These are phyloP conservation scores for Labrus mixtus DNA, from an alignment of 2,113 vertebrate genomes.

Conservation along the genomic window DNA sequence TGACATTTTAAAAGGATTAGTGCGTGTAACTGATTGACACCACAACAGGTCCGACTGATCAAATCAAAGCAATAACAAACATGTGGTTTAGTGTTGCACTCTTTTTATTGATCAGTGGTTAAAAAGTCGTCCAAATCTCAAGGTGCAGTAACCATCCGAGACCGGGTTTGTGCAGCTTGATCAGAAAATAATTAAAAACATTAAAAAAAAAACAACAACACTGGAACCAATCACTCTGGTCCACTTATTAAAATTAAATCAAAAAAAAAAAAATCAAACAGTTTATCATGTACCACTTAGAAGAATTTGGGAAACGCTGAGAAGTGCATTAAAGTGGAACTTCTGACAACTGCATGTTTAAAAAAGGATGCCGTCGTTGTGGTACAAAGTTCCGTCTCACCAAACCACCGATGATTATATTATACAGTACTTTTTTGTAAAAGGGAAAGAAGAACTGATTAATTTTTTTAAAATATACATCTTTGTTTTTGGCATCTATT, in stretches of 20 bases:
- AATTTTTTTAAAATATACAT: conserved; percentile 39
- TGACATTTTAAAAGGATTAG: too few relatives aligned
- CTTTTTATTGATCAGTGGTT: conserved; percentile 89
- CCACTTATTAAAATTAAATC: conserved; percentile 67
- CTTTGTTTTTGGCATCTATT: conserved; percentile 70
- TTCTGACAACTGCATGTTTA: conserved; percentile 52
- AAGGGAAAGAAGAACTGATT: conserved; percentile 30
- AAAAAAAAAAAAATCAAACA: conserved; percentile 41
- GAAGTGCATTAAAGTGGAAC: conserved; percentile 76
- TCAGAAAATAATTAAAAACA: conserved; percentile 77
- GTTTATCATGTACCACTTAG: conserved; percentile 77
- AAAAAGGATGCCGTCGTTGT: conserved; percentile 32
- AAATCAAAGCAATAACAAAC: conserved; percentile 66
- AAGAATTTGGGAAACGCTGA: conserved; percentile 64
- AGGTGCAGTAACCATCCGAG: conserved; percentile 66
- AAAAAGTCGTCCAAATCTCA: conserved; percentile 79
- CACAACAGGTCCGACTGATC: background rate
- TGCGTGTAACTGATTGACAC: too few relatives aligned
- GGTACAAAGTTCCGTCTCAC: conserved; percentile 26
- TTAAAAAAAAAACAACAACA: conserved; percentile 76
- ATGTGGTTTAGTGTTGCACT: conserved; percentile 78
- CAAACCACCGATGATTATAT: conserved; percentile 32
- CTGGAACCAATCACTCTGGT: conserved; percentile 69
- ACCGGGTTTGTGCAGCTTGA: conserved; percentile 84
- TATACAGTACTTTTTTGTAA: conserved; percentile 59